These are phyloP conservation scores for Dendrocincla fuliginosa DNA, from an alignment of 2,797 vertebrate species.

Conservation along the genomic window DNA sequence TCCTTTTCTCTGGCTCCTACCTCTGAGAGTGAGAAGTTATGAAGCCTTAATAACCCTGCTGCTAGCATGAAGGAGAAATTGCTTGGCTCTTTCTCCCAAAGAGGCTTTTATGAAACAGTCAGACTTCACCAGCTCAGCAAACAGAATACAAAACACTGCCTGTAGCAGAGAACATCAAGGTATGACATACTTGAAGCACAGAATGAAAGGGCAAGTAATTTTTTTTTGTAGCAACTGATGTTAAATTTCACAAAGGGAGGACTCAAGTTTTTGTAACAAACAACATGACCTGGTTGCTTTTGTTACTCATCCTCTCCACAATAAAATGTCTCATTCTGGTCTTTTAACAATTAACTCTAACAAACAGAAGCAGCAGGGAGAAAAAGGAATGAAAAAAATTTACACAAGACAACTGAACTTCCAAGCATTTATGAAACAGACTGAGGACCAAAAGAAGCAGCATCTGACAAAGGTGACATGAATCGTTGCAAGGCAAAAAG, in stretches of 20 bases:
- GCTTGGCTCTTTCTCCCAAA: conserved; percentile 6
- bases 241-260: background rate
- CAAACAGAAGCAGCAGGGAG: background rate
- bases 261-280: background rate
- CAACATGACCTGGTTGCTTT: background rate
- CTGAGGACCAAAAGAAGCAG: background rate
- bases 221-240: background rate
- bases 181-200: background rate
- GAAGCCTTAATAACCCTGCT: conserved; percentile 12
- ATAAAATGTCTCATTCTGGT: background rate
- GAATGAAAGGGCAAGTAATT: background rate
- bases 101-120: conserved; percentile 41
- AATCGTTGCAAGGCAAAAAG: background rate
- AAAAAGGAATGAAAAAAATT: background rate
- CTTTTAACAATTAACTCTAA: background rate
- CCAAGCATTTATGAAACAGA: background rate
- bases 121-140: background rate
- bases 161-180: background rate
- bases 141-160: conserved; percentile 3
- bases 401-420: background rate
- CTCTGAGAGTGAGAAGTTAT: background rate
- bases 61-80: conserved; percentile 17
- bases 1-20: conserved; percentile 1
- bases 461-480: background rate
- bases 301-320: background rate